Base-by-base conservation (phyloP, 2,797 vertebrate species). In the Remorina albescens region DNA sequence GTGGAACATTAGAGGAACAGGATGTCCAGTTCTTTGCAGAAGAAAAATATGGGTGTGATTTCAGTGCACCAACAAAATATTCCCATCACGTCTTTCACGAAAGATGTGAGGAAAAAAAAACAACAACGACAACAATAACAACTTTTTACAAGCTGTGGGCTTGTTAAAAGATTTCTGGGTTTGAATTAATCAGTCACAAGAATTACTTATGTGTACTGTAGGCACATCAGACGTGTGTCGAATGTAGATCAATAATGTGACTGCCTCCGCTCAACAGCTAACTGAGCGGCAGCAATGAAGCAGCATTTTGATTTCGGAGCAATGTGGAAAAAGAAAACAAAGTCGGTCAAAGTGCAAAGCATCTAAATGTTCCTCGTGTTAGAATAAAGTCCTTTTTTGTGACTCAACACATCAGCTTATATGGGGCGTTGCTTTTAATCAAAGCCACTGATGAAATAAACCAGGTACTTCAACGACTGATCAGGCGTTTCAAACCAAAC, bases 181-280 rank as follows among this genome's bases (percentile, higher is more conserved):
- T 1, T 2, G 65, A 11, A 79, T 49, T 28, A 2, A 46, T 80
- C 39, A 42, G 71, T 44, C 32, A 26, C 7, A 13, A 67, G 42
- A 23, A 60, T 67, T 37, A 54, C 56, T 49, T 74, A 63, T n/a
- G n/a, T n/a, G n/a, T n/a, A n/a, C n/a, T n/a, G n/a, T n/a, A n/a
- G n/a, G n/a, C n/a, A n/a, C n/a, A n/a, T n/a, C n/a, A n/a, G n/a
- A n/a, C n/a, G n/a, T n/a, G n/a, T n/a, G n/a, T n/a, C 34, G 23
- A 55, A 15, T 32, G 25, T 8, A 8, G 16, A 58, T 71, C 18
- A 57, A 16, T 67, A 41, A 58, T 12, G 16, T 11, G 21, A 3
- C 30, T 11, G 15, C 32, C 63, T 16, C 46, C 46, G 6, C 4
- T 64, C 19, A 19, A 10, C 18, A 56, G 39, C 30, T 18, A 15